phyloP scores from a whole-genome alignment of 2,888 invertebrate genomes.

The Eupithecia inturbata region DNA sequence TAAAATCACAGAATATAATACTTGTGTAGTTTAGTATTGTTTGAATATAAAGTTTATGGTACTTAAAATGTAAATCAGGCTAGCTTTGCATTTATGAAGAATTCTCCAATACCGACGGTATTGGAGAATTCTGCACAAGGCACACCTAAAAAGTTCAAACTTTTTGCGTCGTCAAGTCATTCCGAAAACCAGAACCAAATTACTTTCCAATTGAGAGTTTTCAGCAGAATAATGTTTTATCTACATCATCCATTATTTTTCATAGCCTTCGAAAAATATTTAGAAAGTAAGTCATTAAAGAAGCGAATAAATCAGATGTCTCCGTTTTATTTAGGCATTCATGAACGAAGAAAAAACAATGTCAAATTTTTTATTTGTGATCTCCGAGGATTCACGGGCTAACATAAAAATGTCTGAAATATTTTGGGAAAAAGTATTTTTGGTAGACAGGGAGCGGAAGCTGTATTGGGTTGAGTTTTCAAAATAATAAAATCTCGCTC shows the following conservation, averaged over 20 bases:
- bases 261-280: constrained; percentile 3
- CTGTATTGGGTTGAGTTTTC: not conserved
- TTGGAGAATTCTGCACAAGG: not conserved
- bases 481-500: not conserved
- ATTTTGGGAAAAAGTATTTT: constrained; percentile 43
- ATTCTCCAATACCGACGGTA: too few species aligned
- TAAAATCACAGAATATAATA: too few species aligned
- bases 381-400: constrained; percentile 44
- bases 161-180: not conserved
- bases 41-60: too few species aligned
- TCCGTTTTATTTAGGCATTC: constrained; percentile 37
- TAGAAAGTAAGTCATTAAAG: constrained; percentile 3
- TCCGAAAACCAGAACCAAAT: not conserved
- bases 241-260: constrained; percentile 17
- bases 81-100: not conserved
- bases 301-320: constrained; percentile 41
- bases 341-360: constrained; percentile 39
- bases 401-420: constrained; percentile 53
- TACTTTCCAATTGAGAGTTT: not conserved
- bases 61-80: not conserved
- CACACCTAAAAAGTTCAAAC: not conserved
- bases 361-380: constrained; percentile 49
- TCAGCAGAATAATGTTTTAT: not conserved
- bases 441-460: not conserved
- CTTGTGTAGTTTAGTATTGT: too few species aligned